Conservation (phyloP, 2,797 vertebrate genomes). For the Mionectes olivaceus region DNA sequence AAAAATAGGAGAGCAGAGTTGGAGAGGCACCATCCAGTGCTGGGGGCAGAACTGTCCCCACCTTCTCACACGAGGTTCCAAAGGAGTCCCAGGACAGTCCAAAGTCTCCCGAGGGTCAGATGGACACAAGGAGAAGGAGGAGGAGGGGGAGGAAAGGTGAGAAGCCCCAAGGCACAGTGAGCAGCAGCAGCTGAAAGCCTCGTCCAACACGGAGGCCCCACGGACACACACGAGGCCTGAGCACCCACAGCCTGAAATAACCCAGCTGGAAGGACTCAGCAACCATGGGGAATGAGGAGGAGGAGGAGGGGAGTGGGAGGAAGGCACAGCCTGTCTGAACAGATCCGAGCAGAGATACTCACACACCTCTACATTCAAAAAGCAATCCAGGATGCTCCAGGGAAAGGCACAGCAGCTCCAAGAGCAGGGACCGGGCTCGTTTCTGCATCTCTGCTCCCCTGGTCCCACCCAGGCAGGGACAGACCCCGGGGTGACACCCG, state of each 20-base stretch:
- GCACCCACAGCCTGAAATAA: accelerated
- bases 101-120: neutral
- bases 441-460: neutral
- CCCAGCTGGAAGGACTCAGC: neutral
- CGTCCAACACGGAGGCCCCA: accelerated
- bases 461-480: neutral
- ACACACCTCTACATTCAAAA: neutral
- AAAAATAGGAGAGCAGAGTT: neutral
- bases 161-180: neutral
- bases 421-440: accelerated
- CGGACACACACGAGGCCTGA: accelerated
- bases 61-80: accelerated
- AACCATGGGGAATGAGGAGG: neutral
- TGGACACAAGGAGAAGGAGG: neutral
- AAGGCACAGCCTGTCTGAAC: neutral
- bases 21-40: accelerated
- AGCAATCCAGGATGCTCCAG: neutral
- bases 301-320: neutral
- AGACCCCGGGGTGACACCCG: neutral
- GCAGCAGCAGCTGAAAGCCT: neutral
- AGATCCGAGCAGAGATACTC: neutral
- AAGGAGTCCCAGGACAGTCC: neutral
- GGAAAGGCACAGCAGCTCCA: accelerated
- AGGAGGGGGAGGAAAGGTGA: neutral
- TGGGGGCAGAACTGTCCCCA: accelerated